Conservation (phyloP, 2,113 vertebrate species). For the Ancistrus triradiatus region DNA sequence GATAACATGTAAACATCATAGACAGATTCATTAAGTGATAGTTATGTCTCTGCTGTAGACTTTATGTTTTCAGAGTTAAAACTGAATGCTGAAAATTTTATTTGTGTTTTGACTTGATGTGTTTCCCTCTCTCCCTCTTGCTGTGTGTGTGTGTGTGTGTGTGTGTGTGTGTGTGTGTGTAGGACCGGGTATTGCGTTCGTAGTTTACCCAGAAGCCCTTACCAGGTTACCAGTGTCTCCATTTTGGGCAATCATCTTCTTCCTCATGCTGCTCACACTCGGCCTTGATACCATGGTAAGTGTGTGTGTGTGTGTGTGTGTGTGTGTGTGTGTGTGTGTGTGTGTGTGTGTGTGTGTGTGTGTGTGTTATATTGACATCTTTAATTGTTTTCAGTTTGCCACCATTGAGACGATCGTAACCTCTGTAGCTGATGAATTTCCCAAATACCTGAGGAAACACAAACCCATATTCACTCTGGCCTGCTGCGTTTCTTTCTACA, state of each 20-base stretch:
- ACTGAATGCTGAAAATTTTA: not conserved
- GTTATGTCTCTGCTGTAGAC: too few relatives aligned
- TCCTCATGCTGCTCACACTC: conserved; percentile 96
- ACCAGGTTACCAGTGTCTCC: conserved; percentile 94
- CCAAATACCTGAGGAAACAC: conserved; percentile 89
- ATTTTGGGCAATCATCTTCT: conserved; percentile 98
- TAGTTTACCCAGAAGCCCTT: conserved; percentile 96
- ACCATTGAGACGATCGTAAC: conserved; percentile 98
- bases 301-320: conserved; percentile 26
- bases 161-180: conserved; percentile 31
- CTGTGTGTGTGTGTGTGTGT: conserved; percentile 18
- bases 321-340: conserved; percentile 1
- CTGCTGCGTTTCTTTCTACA: conserved; percentile 86
- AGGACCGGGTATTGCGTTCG: conserved; percentile 97
- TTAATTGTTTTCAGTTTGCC: conserved; percentile 76
- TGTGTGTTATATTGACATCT: conserved; percentile 5
- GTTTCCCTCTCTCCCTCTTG: too few relatives aligned
- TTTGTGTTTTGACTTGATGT: not conserved
- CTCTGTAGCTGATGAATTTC: conserved; percentile 92
- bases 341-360: conserved; percentile 28
- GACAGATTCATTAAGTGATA: too few relatives aligned
- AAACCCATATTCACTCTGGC: conserved; percentile 88
- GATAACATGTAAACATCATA: too few relatives aligned
- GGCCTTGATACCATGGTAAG: conserved; percentile 96
- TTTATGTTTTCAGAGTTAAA: not conserved